A percentile compares a stretch with the other conserved stretches of the same genome.
These are phyloP conservation scores for Neoascia interrupta DNA, from an alignment of 2,888 invertebrate genomes.

Conservation along the genomic window DNA sequence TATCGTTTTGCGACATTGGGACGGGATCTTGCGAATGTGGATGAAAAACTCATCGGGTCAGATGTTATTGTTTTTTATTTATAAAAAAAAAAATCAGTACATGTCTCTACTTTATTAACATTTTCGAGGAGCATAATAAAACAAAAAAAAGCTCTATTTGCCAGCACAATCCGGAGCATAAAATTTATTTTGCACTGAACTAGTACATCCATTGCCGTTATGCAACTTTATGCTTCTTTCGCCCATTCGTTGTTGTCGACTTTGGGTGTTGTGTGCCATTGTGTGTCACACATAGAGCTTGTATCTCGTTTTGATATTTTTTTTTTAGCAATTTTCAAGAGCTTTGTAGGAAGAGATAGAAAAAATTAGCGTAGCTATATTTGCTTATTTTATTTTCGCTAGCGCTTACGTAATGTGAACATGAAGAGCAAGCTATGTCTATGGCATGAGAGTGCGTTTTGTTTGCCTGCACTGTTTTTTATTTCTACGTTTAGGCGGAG, in stretches of 20 bases:
- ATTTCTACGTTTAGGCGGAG: slow-evolving; percentile 4
- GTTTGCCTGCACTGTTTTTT: slow-evolving; percentile 4
- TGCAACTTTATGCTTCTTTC: slow-evolving; percentile 51
- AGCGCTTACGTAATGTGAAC: slow-evolving; percentile 28
- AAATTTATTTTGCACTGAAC: slow-evolving; percentile 25
- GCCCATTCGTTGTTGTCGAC: slow-evolving; percentile 26
- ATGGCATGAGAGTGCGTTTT: not conserved
- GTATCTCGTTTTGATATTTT: slow-evolving; percentile 28
- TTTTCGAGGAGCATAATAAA: not conserved
- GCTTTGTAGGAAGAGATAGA: slow-evolving; percentile 29
- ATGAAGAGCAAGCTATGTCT: not conserved
- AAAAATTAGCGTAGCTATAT: slow-evolving; percentile 22
- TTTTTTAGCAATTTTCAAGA: slow-evolving; percentile 34
- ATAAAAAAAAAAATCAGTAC: slow-evolving; percentile 2
- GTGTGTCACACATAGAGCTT: slow-evolving; percentile 46
- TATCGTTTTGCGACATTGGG: slow-evolving; percentile 43
- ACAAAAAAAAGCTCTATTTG: slow-evolving; percentile 31
- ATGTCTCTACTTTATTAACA: too few species aligned
- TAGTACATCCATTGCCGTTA: slow-evolving; percentile 41
- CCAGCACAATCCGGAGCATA: not conserved
- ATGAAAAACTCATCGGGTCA: slow-evolving; percentile 43
- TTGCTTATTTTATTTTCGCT: slow-evolving; percentile 6
- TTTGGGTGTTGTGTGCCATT: slow-evolving; percentile 26
- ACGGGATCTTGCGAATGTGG: not conserved
- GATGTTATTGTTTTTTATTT: slow-evolving; percentile 38